phyloP scores from a whole-genome alignment of 2,113 vertebrate genomes.

The Eleginops maclovinus region DNA sequence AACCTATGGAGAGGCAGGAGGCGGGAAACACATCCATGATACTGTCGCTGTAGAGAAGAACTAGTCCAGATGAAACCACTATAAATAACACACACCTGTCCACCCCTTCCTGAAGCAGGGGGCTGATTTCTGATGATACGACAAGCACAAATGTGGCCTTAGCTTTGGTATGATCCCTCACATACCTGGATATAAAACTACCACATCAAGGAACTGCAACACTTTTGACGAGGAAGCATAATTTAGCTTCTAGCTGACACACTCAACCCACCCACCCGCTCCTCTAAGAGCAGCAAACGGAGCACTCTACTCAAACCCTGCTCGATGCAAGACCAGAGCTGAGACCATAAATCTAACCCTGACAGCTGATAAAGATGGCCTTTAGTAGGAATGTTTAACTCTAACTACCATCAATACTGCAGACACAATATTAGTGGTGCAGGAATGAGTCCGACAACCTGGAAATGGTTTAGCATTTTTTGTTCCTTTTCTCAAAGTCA shows the following conservation, averaged over 20 bases:
- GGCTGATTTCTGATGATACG: neutral
- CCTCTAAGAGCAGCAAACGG: neutral
- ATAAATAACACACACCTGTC: neutral
- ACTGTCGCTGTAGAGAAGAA: neutral
- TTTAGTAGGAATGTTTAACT: neutral
- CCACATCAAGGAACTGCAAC: neutral
- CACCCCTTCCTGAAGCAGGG: neutral
- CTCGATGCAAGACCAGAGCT: neutral
- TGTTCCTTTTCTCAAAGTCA: no score
- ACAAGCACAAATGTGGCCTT: neutral
- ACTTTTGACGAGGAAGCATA: neutral
- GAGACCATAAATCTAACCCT: neutral
- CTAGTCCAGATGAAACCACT: neutral
- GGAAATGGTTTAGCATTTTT: no score
- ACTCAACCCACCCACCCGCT: constrained; percentile 1
- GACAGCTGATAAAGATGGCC: neutral
- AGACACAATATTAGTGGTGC: neutral
- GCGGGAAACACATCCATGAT: neutral
- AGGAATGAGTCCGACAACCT: no score
- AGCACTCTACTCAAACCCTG: neutral
- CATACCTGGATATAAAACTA: neutral
- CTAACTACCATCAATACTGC: neutral
- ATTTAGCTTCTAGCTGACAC: constrained; percentile 5
- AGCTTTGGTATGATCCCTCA: neutral
- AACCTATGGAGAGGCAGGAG: neutral